Base-by-base conservation (phyloP, 2,797 vertebrate genomes). In the Sciaenops ocellatus region DNA sequence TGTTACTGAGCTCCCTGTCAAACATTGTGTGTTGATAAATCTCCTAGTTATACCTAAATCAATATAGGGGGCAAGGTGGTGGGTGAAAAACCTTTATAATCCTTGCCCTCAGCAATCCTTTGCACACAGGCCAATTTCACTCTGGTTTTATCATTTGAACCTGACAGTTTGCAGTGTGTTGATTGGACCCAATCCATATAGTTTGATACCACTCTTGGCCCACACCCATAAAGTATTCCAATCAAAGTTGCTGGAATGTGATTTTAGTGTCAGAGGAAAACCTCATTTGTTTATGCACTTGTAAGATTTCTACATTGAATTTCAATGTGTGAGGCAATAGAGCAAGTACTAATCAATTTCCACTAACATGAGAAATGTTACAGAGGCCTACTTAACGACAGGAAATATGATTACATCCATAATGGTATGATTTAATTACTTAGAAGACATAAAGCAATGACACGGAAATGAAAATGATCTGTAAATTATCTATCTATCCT, bases 1-100 rank as follows among this genome's bases (percentile, higher is more conserved):
- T 88, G 89, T 93, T 92, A 87, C 92, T 89, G 89, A 92, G 89
- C 90, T 91, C 87, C 85, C 91, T 94, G 94, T 94, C 94, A 93
- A 93, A 93, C 89, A 93, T 84, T 87, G 86, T 90, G 87, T 92
- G 86, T 94, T 94, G 94, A 94, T 94, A 92, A 93, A 94, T 94
- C 90, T 93, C 85, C 88, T 87, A 90, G 93, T 93, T 94, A 93
- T 94, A 81, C 84, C 85, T 82, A 85, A 92, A 95, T 93, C 93
- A 93, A 94, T 94, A 94, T 80, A 79, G 82, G 83, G 89, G 87
- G 84, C 85, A 90, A 90, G 91, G 90, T 90, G 86, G 90, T 89
- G 90, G 90, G 82, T 92, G 87, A 92, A 92, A 94, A 93, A 89
- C 92, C 90, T 91, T 93, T 93, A 92, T 93, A 92, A 94, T 94